Evolutionary conservation across 2,888 invertebrate genomes (phyloP).

Genomic region (Adelognathus sp.): DNA sequence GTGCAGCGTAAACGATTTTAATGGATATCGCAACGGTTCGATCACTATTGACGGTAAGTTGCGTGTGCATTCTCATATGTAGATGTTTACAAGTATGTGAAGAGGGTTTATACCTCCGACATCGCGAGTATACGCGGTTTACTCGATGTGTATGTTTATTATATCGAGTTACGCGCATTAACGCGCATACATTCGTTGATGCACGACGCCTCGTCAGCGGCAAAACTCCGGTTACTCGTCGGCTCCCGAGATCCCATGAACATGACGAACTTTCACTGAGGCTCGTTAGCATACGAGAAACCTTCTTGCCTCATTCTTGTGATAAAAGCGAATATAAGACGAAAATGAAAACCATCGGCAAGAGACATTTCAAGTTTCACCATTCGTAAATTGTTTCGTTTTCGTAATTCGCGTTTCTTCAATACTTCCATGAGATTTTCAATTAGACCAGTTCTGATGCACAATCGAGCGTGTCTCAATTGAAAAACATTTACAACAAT

Average conservation of each 20-base stretch:
- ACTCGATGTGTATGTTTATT: neutral
- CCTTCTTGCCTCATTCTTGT: constrained; percentile 42
- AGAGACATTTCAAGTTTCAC: constrained; percentile 21
- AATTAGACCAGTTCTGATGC: constrained; percentile 26
- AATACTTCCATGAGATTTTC: constrained; percentile 30
- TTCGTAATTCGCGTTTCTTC: constrained; percentile 24
- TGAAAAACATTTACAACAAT: no score
- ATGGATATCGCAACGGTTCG: constrained; percentile 52
- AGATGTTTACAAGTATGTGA: neutral
- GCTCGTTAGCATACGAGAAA: constrained; percentile 55
- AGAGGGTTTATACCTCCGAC: neutral
- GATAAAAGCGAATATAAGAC: constrained; percentile 28
- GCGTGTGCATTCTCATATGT: neutral
- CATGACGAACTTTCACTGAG: constrained; percentile 50
- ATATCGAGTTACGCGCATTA: constrained; percentile 25
- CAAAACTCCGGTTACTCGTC: constrained; percentile 27
- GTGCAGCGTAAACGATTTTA: constrained; percentile 48
- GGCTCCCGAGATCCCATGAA: constrained; percentile 17
- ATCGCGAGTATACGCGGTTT: neutral
- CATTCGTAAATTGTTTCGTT: constrained; percentile 48
- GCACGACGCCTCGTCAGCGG: constrained; percentile 27
- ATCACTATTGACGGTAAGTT: constrained; percentile 48
- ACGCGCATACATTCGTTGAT: constrained; percentile 28
- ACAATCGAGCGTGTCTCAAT: no score
- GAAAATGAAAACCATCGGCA: neutral